Base-by-base conservation (phyloP, 2,888 invertebrate species). In the Ptilodon capucinus region DNA sequence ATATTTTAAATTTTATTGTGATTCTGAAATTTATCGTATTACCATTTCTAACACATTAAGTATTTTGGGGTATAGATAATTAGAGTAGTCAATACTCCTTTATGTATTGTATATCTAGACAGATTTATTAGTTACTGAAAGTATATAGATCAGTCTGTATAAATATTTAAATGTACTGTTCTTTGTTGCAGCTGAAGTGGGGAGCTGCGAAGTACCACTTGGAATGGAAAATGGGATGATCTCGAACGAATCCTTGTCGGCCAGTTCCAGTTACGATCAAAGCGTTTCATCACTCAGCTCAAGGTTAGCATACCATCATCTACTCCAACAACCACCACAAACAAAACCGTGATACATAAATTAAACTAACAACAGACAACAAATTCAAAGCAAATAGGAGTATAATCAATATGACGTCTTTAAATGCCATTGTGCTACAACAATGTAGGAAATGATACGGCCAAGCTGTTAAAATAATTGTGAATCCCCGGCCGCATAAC, bases 181-280 rank as follows among this genome's bases (percentile, higher is more conserved):
- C 54, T 57, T 63, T 64, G 55, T 70, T 62, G 28, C 81, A 90
- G 89, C 84, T 42, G 89, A 89, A 83, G 53, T 92, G 91, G 95
- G 94, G 53, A 93, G 92, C 79, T 96, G 96, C 81, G 92, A 92
- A 65, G 90, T 94, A 42, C 93, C 97, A 13, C 92, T 97, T 64
- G 97, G 97, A 45, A 97, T 97, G 97, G 96, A 97, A 81, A 95
- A 94, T 67, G 96, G 96, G 28, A 92, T 93, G 79, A 97, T 97
- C 74, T 94, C 95, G 42, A 96, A 97, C 86, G 93, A 95, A 63
- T 96, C 96, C 63, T 95, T 97, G 71, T 94, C 95, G 4, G 96
- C 97, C 49, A 97, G 96, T 76, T 97, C 97, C 44, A 96, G 95
- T 63, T 97, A 97, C 79, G 93, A 94, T 69, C 95, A 96, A 78